Conservation (phyloP, 2,113 vertebrate genomes). For the Microtus richardsoni region DNA sequence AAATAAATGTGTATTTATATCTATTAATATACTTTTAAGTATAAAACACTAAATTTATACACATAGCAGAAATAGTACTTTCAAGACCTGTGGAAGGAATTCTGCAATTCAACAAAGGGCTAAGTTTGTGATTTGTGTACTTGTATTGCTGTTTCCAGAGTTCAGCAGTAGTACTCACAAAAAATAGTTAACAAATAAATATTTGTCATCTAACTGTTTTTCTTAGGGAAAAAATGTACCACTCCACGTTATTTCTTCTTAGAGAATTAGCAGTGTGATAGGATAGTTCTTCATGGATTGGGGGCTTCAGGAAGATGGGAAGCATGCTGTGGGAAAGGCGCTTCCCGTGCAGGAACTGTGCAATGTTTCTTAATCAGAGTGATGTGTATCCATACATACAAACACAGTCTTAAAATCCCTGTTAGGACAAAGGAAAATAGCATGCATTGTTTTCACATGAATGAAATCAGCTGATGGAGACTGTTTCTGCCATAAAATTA, state of each 20-base stretch:
- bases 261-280: background rate
- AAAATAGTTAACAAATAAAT: background rate
- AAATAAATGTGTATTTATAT: background rate
- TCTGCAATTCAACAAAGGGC: background rate
- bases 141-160: background rate
- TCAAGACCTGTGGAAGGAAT: background rate
- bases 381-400: background rate
- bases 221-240: background rate
- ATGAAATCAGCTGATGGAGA: background rate
- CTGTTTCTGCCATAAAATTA: background rate
- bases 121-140: background rate
- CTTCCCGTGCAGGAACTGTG: background rate
- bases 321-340: background rate
- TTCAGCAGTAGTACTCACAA: background rate
- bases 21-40: background rate
- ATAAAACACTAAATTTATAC: background rate
- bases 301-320: background rate
- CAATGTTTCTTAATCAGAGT: background rate
- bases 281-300: background rate
- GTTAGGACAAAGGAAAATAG: background rate
- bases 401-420: background rate
- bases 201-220: background rate
- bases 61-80: background rate
- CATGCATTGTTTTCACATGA: background rate
- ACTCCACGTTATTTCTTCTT: background rate